Evolutionary conservation across 2,888 invertebrate genomes (phyloP).

Genomic region (Ferdinandea cuprea): DNA sequence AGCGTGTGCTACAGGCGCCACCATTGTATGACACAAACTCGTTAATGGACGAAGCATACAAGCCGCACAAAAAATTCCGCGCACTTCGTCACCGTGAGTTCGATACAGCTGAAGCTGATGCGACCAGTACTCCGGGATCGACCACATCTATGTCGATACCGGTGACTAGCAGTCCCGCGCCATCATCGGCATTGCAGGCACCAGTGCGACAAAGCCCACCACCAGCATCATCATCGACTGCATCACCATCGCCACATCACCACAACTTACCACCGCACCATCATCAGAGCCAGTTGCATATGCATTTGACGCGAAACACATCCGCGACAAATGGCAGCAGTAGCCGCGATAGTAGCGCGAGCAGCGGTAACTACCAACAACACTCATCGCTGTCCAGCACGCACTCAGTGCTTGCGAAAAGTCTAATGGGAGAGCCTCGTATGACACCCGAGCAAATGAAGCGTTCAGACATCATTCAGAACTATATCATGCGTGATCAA

Average conservation of each 20-base stretch:
- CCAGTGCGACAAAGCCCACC: constrained; percentile 76
- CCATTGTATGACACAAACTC: constrained; percentile 95
- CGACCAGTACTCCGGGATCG: constrained; percentile 78
- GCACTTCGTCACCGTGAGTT: constrained; percentile 91
- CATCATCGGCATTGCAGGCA: constrained; percentile 57
- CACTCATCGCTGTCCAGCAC: constrained; percentile 90
- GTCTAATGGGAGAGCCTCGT: constrained; percentile 95
- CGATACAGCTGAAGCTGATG: constrained; percentile 88
- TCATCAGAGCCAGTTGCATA: constrained; percentile 82
- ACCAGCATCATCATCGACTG: constrained; percentile 76
- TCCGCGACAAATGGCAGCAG: constrained; percentile 79
- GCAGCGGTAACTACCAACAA: constrained; percentile 75
- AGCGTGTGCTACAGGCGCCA: constrained; percentile 95
- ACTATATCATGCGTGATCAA: constrained; percentile 92
- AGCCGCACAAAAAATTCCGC: constrained; percentile 97
- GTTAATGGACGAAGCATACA: constrained; percentile 97
- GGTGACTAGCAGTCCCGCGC: constrained; percentile 43
- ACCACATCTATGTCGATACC: constrained; percentile 65
- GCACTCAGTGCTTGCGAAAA: constrained; percentile 94
- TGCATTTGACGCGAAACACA: constrained; percentile 85
- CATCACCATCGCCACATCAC: constrained; percentile 73
- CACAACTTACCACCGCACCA: constrained; percentile 75
- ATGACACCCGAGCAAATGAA: constrained; percentile 97
- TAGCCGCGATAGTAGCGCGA: constrained; percentile 75
- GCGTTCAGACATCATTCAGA: constrained; percentile 95